Evolutionary conservation across 2,888 invertebrate genomes (phyloP), one percentile per base, ranked within the genome.

Genomic region (Norana najaformis): DNA sequence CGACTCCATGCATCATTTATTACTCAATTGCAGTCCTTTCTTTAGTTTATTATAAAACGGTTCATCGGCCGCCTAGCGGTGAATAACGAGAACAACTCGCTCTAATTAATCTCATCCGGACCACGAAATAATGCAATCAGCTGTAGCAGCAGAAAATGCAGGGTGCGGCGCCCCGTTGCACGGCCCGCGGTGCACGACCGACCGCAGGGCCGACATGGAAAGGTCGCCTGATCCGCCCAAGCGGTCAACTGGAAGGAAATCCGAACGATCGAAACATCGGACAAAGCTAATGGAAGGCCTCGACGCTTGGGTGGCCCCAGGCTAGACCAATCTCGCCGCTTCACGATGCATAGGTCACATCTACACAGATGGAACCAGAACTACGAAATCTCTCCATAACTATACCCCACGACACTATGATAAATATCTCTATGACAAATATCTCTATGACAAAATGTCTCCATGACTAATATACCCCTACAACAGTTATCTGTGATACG

Each of bases 1-100:
- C 30, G n/a, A n/a, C n/a, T 69, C 30, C n/a, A 69, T n/a, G 69
- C 69, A 11, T 69, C 30, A 69, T 69, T 69, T 69, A 69, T 69
- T 69, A n/a, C n/a, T 69, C 69, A n/a, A 69, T 69, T 69, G 69
- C n/a, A n/a, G 69, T 69, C 69, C 69, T 69, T 30, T 69, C 69
- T 69, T 69, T 69, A 69, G 69, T 69, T 69, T n/a, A n/a, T 69
- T 69, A 69, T 69, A 69, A 69, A n/a, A 69, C 69, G 69, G 69
- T 30, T 69, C 69, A n/a, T 69, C 69, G 69, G 69, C n/a, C 69
- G 11, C 69, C 30, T n/a, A 69, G 69, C 69, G 69, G n/a, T 8
- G 30, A 69, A n/a, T 69, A 69, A n/a, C 69, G n/a, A 69, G 69
- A 69, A 69, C 69, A 4, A n/a, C n/a, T n/a, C 69, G 47, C 69